phyloP scores from a whole-genome alignment of 2,797 vertebrate species.

The Glyptemys insculpta region DNA sequence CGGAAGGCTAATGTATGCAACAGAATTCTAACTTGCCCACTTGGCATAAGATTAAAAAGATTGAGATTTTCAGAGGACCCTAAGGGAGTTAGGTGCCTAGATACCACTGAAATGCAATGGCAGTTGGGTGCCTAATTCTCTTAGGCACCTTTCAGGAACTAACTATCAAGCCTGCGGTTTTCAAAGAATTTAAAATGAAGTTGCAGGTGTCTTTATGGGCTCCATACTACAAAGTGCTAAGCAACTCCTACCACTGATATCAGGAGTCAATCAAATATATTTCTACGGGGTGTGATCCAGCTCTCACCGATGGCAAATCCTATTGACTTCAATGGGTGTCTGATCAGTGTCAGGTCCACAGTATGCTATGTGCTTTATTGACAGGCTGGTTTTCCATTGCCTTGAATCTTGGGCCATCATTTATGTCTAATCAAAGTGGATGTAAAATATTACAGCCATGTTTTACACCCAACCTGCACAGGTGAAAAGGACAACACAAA shows the following conservation, averaged over 20 bases:
- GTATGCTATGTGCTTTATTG: rapidly evolving
- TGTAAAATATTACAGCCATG: neutral
- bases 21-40: neutral
- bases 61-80: neutral
- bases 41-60: neutral
- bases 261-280: neutral
- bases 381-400: neutral
- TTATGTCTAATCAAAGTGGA: neutral
- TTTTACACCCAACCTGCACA: rapidly evolving
- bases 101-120: neutral
- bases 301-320: neutral
- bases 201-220: neutral
- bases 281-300: neutral
- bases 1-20: too few relatives aligned
- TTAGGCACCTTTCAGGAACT: neutral
- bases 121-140: rapidly evolving
- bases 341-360: rapidly evolving
- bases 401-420: rapidly evolving
- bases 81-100: neutral
- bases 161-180: too few relatives aligned
- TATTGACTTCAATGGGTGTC: neutral
- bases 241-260: too few relatives aligned
- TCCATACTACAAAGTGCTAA: neutral
- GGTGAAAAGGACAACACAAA: rapidly evolving
- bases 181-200: neutral